Evolutionary conservation across 2,113 vertebrate species (phyloP).

Genomic region (Leucosticte australis): DNA sequence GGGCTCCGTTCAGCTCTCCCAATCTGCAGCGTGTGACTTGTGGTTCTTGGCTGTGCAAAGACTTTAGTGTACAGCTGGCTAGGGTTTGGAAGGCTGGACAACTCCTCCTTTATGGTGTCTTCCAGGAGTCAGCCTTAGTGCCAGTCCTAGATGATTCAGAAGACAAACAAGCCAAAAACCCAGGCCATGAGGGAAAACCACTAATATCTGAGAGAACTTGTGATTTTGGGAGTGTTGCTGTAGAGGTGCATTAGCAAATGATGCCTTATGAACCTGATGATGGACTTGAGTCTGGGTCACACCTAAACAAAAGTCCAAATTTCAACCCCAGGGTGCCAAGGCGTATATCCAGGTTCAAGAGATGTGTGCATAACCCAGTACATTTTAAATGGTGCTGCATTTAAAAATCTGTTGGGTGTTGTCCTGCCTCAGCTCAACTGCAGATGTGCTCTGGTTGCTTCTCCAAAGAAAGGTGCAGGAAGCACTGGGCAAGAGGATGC

Average conservation of each 20-base stretch:
- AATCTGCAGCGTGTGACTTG: neutral
- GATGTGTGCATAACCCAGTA: rapidly evolving
- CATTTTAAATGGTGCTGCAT: neutral
- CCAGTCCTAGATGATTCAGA: slow-evolving; percentile 16
- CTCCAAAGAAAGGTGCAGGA: neutral
- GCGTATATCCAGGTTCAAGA: neutral
- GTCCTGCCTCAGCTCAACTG: neutral
- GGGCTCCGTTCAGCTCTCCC: neutral
- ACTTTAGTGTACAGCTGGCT: slow-evolving; percentile 9
- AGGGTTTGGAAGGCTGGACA: slow-evolving; percentile 7
- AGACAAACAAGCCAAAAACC: neutral
- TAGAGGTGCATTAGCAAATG: neutral
- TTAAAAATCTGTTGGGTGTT: neutral
- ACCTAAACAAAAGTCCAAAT: neutral
- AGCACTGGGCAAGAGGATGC: neutral
- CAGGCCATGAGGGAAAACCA: neutral
- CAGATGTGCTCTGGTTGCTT: neutral
- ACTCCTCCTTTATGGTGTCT: neutral
- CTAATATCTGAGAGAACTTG: neutral
- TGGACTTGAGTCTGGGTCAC: neutral
- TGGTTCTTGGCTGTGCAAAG: neutral
- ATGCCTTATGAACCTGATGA: neutral
- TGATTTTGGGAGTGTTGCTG: neutral
- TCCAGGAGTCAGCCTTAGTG: slow-evolving; percentile 46
- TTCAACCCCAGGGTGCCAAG: neutral